A percentile compares a stretch with the other conserved stretches of the same genome.
phyloP scores from a whole-genome alignment of 2,797 vertebrate species.

The Microhierax caerulescens region DNA sequence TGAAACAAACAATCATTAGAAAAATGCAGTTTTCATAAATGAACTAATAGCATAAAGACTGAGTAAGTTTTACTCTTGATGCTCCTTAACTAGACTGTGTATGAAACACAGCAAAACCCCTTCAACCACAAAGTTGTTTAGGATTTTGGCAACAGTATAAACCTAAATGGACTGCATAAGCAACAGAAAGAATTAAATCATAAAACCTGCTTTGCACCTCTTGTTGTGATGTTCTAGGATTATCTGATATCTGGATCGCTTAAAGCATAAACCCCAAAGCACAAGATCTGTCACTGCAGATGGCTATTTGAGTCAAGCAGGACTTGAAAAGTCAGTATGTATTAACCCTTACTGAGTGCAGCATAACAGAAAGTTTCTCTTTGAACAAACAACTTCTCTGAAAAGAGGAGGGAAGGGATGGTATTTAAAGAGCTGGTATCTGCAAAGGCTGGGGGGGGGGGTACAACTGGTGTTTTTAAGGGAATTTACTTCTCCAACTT shows the following conservation, averaged over 20 bases:
- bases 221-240: constrained; percentile 28
- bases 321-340: not conserved
- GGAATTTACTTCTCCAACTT: not conserved
- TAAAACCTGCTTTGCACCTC: constrained; percentile 34
- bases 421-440: not conserved
- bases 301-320: not conserved
- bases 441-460: not conserved
- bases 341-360: not conserved
- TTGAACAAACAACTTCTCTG: not conserved
- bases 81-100: not conserved
- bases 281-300: not conserved
- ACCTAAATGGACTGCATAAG: not conserved
- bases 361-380: not conserved
- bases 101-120: not conserved
- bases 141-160: constrained; percentile 4
- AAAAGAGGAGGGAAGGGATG: not conserved
- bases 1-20: not conserved
- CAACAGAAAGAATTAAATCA: not conserved
- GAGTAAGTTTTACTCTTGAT: not conserved
- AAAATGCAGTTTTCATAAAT: not conserved
- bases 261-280: constrained; percentile 12
- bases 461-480: not conserved
- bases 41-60: not conserved
- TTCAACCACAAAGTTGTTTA: not conserved
- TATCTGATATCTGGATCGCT: constrained; percentile 40